Conservation (phyloP, 1,140 invertebrate genomes). For the Drosophila ananassae region DNA sequence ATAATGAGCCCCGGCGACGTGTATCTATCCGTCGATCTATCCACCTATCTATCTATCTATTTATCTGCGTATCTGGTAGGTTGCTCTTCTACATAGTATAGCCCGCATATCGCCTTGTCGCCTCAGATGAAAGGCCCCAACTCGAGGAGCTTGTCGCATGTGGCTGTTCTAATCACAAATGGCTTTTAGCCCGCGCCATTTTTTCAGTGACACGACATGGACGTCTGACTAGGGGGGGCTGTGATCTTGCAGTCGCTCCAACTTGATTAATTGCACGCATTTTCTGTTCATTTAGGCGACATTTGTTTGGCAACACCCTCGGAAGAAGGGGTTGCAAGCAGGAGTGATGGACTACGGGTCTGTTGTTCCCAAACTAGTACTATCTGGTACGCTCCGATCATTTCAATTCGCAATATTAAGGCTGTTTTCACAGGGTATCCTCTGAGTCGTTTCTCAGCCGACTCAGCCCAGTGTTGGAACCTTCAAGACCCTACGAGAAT, state of each 20-base stretch:
- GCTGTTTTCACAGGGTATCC: background rate
- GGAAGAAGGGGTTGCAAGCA: background rate
- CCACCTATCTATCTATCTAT: slow-evolving; percentile 29
- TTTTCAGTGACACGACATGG: background rate
- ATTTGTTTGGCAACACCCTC: slow-evolving; percentile 42
- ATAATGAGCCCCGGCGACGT: slow-evolving; percentile 30
- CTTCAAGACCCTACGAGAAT: background rate
- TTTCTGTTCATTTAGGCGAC: slow-evolving; percentile 25
- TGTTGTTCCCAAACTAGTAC: too few relatives aligned
- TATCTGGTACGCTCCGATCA: too few relatives aligned
- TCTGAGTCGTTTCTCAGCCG: background rate
- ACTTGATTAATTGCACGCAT: slow-evolving; percentile 57
- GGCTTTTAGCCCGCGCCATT: slow-evolving; percentile 39
- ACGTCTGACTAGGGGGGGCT: slow-evolving; percentile 1
- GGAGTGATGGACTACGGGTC: background rate
- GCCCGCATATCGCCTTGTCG: slow-evolving; percentile 22
- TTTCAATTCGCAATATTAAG: background rate
- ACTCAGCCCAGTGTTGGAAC: background rate
- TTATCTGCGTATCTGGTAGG: slow-evolving; percentile 19
- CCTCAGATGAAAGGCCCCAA: slow-evolving; percentile 41
- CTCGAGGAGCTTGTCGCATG: slow-evolving; percentile 46
- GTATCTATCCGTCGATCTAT: slow-evolving; percentile 39
- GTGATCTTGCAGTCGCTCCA: slow-evolving; percentile 21
- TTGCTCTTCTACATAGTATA: slow-evolving; percentile 10
- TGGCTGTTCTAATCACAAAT: slow-evolving; percentile 56